Base-by-base conservation (phyloP, 2,888 invertebrate species). In the Eupithecia insigniata region DNA sequence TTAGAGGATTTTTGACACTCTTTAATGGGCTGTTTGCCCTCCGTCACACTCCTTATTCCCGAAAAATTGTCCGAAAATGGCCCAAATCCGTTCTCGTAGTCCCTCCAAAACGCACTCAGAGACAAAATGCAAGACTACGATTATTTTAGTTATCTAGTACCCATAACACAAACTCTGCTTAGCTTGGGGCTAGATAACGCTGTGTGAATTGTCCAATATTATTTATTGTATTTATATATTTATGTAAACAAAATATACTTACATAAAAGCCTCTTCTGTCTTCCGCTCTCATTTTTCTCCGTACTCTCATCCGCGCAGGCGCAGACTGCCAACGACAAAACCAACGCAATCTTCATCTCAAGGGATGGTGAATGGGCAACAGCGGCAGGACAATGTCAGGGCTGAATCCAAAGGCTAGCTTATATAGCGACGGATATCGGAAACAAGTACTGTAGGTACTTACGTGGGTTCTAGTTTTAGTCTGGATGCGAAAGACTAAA, bases 391-490 rank as follows among this genome's bases (percentile, higher is more conserved):
- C 92, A 94, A 93, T 94, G 93, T 93, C 93, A 93, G 92, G 93
- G 92, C 84, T 90, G 85, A 84, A 82, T 82, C 83, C 85, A 85
- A 81, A 82, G 80, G 82, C 91, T 91, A 91, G 91, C 92, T 93
- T 94, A 89, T 94, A 93, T 94, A 94, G 85, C 80, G 79, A 84
- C 86, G 83, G 86, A 84, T 85, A 80, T 84, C 80, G 85, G 87
- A 90, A 90, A 92, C 90, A 89, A 88, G 88, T 88, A 87, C 84
- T 75, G 80, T 84, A 82, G 71, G 76, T 85, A 86, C 78, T 81
- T 88, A 91, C 89, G 93, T 92, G 90, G 92, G 92, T 85, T 92
- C 90, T 87, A 89, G 89, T 90, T 91, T 86, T 85, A 90, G 90
- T 78, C 86, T 83, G 90, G 90, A 90, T 84, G 85, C 83, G 88